Base-by-base conservation (phyloP, 1,140 invertebrate genomes). In the Caligus rogercresseyi region DNA sequence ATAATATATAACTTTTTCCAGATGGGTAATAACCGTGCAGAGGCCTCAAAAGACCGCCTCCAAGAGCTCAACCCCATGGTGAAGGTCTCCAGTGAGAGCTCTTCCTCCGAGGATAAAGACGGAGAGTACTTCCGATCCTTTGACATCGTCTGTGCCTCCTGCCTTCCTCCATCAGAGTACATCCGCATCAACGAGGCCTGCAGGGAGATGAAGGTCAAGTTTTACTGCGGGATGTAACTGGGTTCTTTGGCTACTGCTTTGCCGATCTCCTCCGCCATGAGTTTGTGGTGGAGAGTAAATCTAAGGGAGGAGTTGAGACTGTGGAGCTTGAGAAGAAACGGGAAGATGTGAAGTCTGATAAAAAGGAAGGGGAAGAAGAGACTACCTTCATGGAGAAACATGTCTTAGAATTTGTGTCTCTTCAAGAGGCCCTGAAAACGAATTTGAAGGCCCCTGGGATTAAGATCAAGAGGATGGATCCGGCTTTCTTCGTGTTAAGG, bases 1-100 rank as follows among this genome's bases (percentile, higher is more conserved):
- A 19, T 3, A 16, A 23, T 18, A 57, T 18, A 57, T 23, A 16
- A 31, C 20, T 1, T 25, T 25, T 43, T 52, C 52, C 19, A 62
- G 60, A 24, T 62, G 1, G 61, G 61, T 23, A 16, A 23, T 3
- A 63, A 90, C 85, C 81, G 89, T 70, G 92, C 91, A 3, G 81
- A 85, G 75, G 82, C 82, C 25, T 91, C 89, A 0, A 68, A 86
- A 43, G 71, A 78, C 61, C 78, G 84, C 68, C 84, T 87, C 0
- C 83, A 85, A 71, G 80, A 81, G 53, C 77, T 97, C 54, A 98
- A 98, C 74, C 88, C 89, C 0, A 88, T 95, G 83, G 94, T 98
- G 0, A 78, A 85, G 64, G 81, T 98, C 4, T 77, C 73, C 0
- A 79, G 83, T 15, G 86, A 91, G 69, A 79, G 77, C 0, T 72